Percentiles rank a stretch among this genome's conserved stretches.
phyloP scores from a whole-genome alignment of 1,140 invertebrate species.

The roundworm (Caenorhabditis elegans) region DNA sequence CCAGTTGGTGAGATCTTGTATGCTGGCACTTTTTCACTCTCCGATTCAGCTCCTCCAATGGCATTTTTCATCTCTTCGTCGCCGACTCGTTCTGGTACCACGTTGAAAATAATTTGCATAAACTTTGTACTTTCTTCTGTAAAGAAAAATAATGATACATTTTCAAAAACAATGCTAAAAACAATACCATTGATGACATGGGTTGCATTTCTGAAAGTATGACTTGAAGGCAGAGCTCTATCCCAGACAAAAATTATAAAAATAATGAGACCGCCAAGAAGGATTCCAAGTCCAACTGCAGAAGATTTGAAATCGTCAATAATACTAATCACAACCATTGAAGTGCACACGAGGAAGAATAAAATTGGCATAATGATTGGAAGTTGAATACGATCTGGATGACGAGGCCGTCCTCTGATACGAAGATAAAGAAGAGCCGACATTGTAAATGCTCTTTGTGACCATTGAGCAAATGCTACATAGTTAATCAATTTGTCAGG shows the following conservation, averaged over 20 bases:
- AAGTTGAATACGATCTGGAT: slow-evolving; percentile 40
- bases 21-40: not conserved
- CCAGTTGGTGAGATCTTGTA: not conserved
- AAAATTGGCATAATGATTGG: slow-evolving; percentile 47
- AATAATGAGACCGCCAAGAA: slow-evolving; percentile 28
- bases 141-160: no score
- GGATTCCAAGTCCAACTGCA: slow-evolving; percentile 33
- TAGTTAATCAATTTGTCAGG: slow-evolving; percentile 41
- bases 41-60: not conserved
- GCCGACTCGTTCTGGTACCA: slow-evolving; percentile 36
- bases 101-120: slow-evolving; percentile 47
- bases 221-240: not conserved
- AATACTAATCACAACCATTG: slow-evolving; percentile 38
- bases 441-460: slow-evolving; percentile 36
- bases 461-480: slow-evolving; percentile 40
- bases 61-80: slow-evolving; percentile 26
- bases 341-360: slow-evolving; percentile 43
- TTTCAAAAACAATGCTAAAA: not conserved
- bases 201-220: not conserved
- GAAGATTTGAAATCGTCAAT: slow-evolving; percentile 32
- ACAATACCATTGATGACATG: slow-evolving; percentile 18
- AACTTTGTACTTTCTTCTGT: slow-evolving; percentile 37
- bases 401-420: slow-evolving; percentile 17
- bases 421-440: slow-evolving; percentile 33
- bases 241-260: slow-evolving; percentile 39